phyloP scores from a whole-genome alignment of 1,140 invertebrate species.

The Ostrea denselamellosa region DNA sequence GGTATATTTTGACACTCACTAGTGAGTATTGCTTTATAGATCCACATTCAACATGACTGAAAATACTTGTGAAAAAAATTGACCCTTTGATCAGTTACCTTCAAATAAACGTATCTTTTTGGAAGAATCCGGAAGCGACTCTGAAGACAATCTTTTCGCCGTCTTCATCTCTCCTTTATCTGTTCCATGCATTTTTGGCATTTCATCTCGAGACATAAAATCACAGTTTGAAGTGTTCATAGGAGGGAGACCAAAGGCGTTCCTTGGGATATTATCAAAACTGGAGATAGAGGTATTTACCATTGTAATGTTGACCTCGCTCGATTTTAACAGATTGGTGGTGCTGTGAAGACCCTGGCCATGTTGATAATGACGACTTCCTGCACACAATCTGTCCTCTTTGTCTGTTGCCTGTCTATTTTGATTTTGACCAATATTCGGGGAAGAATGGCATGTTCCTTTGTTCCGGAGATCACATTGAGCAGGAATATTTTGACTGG shows the following conservation, averaged over 20 bases:
- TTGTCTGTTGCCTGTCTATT: neutral
- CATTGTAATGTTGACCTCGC: neutral
- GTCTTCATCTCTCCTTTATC: neutral
- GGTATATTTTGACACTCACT: too few species aligned
- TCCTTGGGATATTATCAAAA: neutral
- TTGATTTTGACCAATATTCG: neutral
- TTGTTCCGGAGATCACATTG: neutral
- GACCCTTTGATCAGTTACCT: neutral
- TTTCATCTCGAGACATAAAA: neutral
- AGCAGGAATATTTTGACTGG: neutral
- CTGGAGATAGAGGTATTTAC: neutral
- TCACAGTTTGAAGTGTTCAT: neutral
- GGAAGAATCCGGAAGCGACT: neutral
- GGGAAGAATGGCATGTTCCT: neutral
- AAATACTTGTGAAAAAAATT: too few species aligned
- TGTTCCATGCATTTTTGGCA: neutral
- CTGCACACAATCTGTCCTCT: neutral
- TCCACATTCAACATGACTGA: too few species aligned
- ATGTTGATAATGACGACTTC: neutral
- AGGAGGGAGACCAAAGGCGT: neutral
- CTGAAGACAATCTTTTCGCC: slow-evolving; percentile 42
- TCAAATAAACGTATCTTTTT: slow-evolving; percentile 8
- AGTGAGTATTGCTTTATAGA: too few species aligned
- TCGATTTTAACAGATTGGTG: neutral
- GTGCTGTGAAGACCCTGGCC: neutral